A percentile compares a stretch with the other conserved stretches of the same genome.
These are phyloP conservation scores for Brachylomia viminalis DNA, from an alignment of 2,888 invertebrate species.

Conservation along the genomic window DNA sequence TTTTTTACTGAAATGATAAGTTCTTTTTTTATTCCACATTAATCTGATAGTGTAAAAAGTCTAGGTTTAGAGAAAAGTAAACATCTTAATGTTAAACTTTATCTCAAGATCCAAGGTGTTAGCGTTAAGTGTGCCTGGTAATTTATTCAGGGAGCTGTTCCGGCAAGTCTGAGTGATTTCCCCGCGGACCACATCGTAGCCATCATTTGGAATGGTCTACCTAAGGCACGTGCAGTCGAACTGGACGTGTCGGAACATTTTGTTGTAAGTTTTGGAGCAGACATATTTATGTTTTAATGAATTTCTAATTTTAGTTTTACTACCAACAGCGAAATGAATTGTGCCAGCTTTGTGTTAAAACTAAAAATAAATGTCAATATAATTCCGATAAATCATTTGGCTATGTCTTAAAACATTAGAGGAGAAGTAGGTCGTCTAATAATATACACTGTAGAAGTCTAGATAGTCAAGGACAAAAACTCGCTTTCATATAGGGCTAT, in stretches of 20 bases:
- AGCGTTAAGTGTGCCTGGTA: constrained; percentile 50
- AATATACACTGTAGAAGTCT: not conserved
- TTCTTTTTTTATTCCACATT: not conserved
- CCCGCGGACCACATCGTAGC: constrained; percentile 47
- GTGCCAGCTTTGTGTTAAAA: too few species aligned
- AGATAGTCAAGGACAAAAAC: not conserved
- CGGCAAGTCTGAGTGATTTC: constrained; percentile 53
- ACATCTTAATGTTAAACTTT: constrained; percentile 18
- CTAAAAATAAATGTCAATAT: not conserved
- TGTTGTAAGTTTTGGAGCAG: not conserved
- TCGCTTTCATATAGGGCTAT: not conserved
- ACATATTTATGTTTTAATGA: too few species aligned
- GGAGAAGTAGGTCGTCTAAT: too few species aligned
- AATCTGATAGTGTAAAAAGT: not conserved
- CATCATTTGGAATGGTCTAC: constrained; percentile 42
- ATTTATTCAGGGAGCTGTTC: constrained; percentile 57
- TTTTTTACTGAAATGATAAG: not conserved
- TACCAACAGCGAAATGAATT: not conserved
- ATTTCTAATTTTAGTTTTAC: not conserved
- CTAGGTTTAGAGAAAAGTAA: not conserved
- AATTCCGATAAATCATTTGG: not conserved
- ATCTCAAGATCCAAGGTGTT: constrained; percentile 46
- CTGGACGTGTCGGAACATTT: constrained; percentile 31
- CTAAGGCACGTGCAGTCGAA: constrained; percentile 16
- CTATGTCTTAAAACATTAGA: not conserved